phyloP scores from a whole-genome alignment of 2,113 vertebrate species.

The Epinephelus cyanopodus region DNA sequence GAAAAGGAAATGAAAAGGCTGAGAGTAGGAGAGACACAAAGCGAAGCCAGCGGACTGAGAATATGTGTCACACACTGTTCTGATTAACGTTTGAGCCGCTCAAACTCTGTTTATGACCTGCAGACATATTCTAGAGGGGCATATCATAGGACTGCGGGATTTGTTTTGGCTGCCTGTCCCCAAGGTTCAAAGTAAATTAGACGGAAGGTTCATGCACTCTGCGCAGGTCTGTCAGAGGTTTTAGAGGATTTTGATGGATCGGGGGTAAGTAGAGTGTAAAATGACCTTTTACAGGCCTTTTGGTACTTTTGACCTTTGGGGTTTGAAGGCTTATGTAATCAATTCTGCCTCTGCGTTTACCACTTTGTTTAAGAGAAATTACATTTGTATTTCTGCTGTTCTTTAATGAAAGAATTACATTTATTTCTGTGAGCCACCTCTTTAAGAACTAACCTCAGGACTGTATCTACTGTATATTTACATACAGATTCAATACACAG shows the following conservation, averaged over 20 bases:
- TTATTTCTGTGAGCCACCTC: neutral
- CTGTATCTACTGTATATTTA: neutral
- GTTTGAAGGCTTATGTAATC: neutral
- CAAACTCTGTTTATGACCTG: slow-evolving; percentile 60
- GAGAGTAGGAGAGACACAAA: slow-evolving; percentile 24
- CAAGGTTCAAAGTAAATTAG: slow-evolving; percentile 47
- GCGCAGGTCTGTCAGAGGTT: slow-evolving; percentile 16
- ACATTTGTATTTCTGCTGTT: neutral
- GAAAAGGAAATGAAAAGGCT: slow-evolving; percentile 39
- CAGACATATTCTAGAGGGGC: slow-evolving; percentile 21
- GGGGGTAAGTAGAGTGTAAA: slow-evolving; percentile 1
- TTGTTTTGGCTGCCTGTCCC: slow-evolving; percentile 59
- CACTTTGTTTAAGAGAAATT: neutral
- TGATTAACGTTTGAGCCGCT: slow-evolving; percentile 44
- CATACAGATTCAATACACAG: neutral
- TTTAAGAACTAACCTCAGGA: neutral
- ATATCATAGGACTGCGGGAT: slow-evolving; percentile 34
- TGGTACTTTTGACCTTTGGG: neutral
- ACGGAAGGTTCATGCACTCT: slow-evolving; percentile 34
- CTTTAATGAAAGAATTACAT: neutral
- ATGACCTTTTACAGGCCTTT: neutral
- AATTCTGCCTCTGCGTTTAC: neutral
- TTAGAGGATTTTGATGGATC: slow-evolving; percentile 25
- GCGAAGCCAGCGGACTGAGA: slow-evolving; percentile 24
- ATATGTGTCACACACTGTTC: slow-evolving; percentile 52